These are phyloP conservation scores for Dicyrtoma fusca DNA, from an alignment of 2,888 invertebrate species.

Conservation along the genomic window DNA sequence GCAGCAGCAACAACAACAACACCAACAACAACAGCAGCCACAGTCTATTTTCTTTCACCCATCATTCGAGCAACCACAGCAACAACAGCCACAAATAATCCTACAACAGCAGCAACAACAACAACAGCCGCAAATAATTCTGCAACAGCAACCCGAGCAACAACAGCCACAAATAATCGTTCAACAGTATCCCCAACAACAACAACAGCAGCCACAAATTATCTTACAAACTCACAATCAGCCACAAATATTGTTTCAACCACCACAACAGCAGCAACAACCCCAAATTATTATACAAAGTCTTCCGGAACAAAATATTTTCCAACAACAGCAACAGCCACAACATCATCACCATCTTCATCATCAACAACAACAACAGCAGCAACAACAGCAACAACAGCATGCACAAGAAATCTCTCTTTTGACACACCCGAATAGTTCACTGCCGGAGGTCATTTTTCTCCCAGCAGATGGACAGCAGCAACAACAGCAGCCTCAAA, in stretches of 20 bases:
- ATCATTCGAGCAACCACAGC: neutral
- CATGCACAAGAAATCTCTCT: neutral
- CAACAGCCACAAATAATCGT: neutral
- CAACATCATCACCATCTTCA: slow-evolving; percentile 15
- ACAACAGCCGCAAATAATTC: neutral
- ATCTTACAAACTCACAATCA: neutral
- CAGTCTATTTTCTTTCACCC: slow-evolving; percentile 1
- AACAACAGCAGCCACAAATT: neutral
- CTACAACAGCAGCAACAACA: neutral
- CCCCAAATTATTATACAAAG: slow-evolving; percentile 8
- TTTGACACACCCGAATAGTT: no score
- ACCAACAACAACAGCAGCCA: slow-evolving; percentile 4
- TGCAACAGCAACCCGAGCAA: slow-evolving; percentile 6
- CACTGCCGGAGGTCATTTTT: no score
- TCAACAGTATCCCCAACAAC: slow-evolving; percentile 13
- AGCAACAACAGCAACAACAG: slow-evolving; percentile 2
- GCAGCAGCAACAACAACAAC: neutral
- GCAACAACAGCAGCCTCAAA: slow-evolving; percentile 6
- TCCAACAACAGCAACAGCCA: slow-evolving; percentile 6
- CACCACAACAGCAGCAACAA: neutral
- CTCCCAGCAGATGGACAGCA: neutral
- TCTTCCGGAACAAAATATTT: neutral
- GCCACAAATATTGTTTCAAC: slow-evolving; percentile 12
- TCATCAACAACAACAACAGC: neutral
- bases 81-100: neutral